A percentile compares a stretch with the other conserved stretches of the same genome.
phyloP scores from a whole-genome alignment of 1,140 invertebrate genomes.

The Muscidifurax raptorellus region DNA sequence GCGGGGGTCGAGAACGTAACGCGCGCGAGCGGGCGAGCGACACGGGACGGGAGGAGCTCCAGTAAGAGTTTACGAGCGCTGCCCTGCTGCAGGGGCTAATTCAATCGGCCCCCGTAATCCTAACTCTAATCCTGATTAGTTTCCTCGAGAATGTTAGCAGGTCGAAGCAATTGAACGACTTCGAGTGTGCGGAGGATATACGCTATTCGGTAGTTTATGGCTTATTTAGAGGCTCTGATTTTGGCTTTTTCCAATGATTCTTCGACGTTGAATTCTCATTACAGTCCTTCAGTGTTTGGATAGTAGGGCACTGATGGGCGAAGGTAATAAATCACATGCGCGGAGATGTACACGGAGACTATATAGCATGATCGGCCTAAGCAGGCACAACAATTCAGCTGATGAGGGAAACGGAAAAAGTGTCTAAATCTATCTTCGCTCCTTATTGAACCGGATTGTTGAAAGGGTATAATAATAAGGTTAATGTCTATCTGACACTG shows the following conservation, averaged over 20 bases:
- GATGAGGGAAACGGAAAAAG: too few relatives aligned
- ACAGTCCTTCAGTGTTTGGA: too few relatives aligned
- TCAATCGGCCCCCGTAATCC: constrained; percentile 69
- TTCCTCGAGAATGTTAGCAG: constrained; percentile 61
- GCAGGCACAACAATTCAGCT: too few relatives aligned
- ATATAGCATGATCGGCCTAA: too few relatives aligned
- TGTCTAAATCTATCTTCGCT: too few relatives aligned
- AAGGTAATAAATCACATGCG: too few relatives aligned
- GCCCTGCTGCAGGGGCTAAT: constrained; percentile 62
- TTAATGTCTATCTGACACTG: too few relatives aligned
- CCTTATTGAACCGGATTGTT: not conserved
- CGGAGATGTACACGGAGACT: too few relatives aligned
- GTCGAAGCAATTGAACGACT: constrained; percentile 39
- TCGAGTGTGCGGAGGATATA: not conserved
- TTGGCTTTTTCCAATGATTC: not conserved
- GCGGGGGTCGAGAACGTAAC: not conserved
- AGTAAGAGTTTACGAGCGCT: constrained; percentile 68
- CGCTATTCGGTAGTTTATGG: not conserved
- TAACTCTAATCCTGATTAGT: constrained; percentile 69
- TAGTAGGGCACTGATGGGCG: too few relatives aligned
- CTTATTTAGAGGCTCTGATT: not conserved
- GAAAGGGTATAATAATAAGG: too few relatives aligned
- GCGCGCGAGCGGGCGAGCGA: constrained; percentile 41
- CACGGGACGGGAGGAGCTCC: constrained; percentile 68
- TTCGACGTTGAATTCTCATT: too few relatives aligned